phyloP scores from a whole-genome alignment of 1,140 invertebrate species.

The Medauroidea extradentata region DNA sequence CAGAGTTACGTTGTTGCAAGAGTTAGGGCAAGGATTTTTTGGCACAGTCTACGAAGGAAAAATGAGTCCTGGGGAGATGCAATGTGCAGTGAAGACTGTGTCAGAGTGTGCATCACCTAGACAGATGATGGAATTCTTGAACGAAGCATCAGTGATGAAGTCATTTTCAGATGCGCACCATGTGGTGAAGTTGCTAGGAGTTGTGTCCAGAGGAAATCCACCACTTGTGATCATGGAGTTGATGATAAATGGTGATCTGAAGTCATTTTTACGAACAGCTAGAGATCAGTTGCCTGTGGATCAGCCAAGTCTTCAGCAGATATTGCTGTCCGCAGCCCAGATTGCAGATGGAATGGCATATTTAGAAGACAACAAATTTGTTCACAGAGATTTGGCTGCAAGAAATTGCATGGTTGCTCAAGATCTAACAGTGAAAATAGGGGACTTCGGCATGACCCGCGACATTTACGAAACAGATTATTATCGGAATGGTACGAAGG shows the following conservation, averaged over 20 bases:
- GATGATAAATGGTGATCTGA: slow-evolving; percentile 93
- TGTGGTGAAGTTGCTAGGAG: slow-evolving; percentile 65
- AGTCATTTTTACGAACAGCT: slow-evolving; percentile 70
- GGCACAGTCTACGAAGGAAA: slow-evolving; percentile 62
- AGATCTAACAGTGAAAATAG: slow-evolving; percentile 91
- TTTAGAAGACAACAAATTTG: slow-evolving; percentile 84
- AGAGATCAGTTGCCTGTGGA: background rate
- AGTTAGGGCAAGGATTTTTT: slow-evolving; percentile 65
- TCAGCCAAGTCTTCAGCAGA: background rate
- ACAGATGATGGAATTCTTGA: slow-evolving; percentile 57
- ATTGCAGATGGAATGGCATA: slow-evolving; percentile 99
- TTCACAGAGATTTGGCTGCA: slow-evolving; percentile 84
- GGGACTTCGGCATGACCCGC: slow-evolving; percentile 92
- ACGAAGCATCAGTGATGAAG: slow-evolving; percentile 63
- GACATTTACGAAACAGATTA: slow-evolving; percentile 98
- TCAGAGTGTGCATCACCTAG: slow-evolving; percentile 48
- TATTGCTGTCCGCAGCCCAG: slow-evolving; percentile 80
- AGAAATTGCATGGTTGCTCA: slow-evolving; percentile 95
- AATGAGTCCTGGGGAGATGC: slow-evolving; percentile 33
- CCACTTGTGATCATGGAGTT: slow-evolving; percentile 97
- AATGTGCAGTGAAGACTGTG: slow-evolving; percentile 67
- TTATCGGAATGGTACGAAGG: slow-evolving; percentile 78
- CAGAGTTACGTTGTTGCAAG: slow-evolving; percentile 50
- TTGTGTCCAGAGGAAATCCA: slow-evolving; percentile 74
- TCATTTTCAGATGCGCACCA: slow-evolving; percentile 47